Evolutionary conservation across 2,888 invertebrate genomes (phyloP).

Genomic region (Andrena haemorrhoa): DNA sequence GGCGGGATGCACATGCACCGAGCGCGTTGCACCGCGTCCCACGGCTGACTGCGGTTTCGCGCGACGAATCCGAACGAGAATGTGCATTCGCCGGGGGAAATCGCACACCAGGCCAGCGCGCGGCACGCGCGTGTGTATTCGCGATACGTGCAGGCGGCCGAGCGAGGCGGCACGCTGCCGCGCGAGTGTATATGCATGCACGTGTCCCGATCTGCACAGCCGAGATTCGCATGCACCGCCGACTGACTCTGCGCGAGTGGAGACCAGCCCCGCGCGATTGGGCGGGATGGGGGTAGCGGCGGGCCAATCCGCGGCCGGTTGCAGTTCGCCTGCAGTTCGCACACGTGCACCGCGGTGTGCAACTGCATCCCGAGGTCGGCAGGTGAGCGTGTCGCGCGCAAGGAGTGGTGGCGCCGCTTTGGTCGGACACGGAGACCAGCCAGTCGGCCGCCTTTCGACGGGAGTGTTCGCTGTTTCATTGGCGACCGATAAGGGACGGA

Average conservation of each 20-base stretch:
- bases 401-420: constrained; percentile 56
- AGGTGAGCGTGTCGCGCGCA: constrained; percentile 42
- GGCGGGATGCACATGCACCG: constrained; percentile 28
- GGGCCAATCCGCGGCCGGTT: constrained; percentile 80
- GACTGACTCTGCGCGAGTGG: constrained; percentile 69
- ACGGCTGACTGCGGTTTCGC: constrained; percentile 71
- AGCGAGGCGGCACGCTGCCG: background rate
- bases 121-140: background rate
- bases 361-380: constrained; percentile 36
- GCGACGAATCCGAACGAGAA: constrained; percentile 66
- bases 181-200: constrained; percentile 17
- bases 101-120: constrained; percentile 40
- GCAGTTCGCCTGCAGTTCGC: constrained; percentile 61
- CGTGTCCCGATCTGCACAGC: constrained; percentile 60
- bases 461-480: background rate
- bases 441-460: background rate
- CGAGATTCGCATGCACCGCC: constrained; percentile 72
- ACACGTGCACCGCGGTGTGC: constrained; percentile 48
- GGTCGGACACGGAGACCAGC: constrained; percentile 53
- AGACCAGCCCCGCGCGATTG: constrained; percentile 68
- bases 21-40: constrained; percentile 73
- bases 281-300: constrained; percentile 68
- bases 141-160: background rate
- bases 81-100: constrained; percentile 72
- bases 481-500: background rate